Base-by-base conservation (phyloP, 2,113 vertebrate genomes). In the Caranx ignobilis region DNA sequence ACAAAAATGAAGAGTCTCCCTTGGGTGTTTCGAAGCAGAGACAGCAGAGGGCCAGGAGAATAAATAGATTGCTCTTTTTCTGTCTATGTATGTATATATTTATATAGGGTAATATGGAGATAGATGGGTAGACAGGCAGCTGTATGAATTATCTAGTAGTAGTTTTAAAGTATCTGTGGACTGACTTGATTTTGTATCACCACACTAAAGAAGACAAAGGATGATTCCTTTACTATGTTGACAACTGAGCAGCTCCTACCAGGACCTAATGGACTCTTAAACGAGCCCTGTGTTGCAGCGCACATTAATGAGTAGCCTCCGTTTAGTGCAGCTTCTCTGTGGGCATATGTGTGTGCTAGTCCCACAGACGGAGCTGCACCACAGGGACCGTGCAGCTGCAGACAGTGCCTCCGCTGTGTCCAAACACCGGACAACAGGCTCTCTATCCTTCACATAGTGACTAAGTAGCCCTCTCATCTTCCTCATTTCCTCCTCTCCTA, bases 321-420 rank as follows among this genome's bases (percentile, higher is more conserved):
- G n/a, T 61, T 52, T 26, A 50, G 35, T 45, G 63, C 0, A 8
- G 47, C 2, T 43, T 32, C 41, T 67, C 19, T 79, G 41, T 56
- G 15, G 69, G 56, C 62, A 62, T 77, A n/a, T 67, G 45, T 73
- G 48, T 43, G 19, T 62, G 64, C 50, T 50, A 19, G 67, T 71
- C 78, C 63, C 73, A 55, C 63, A 71, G 78, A 78, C 55, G 77
- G 83, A 86, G 85, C 86, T 84, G 75, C 41, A 7, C 81, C 79
- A 82, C 75, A 50, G 73, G 79, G 79, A 48, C 79, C 76, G 64
- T 82, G 87, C 90, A 92, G 88, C 92, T 91, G 91, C 91, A 86
- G 71, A 94, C 90, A 94, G 89, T 75, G 82, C 66, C 89, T 73
- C 72, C 61, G 83, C 92, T 93, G 89, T 90, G 75, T 81, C 74